A percentile compares a stretch with the other conserved stretches of the same genome.
Evolutionary conservation across 2,888 invertebrate genomes (phyloP).

Genomic region (Digitonthophagus gazella): DNA sequence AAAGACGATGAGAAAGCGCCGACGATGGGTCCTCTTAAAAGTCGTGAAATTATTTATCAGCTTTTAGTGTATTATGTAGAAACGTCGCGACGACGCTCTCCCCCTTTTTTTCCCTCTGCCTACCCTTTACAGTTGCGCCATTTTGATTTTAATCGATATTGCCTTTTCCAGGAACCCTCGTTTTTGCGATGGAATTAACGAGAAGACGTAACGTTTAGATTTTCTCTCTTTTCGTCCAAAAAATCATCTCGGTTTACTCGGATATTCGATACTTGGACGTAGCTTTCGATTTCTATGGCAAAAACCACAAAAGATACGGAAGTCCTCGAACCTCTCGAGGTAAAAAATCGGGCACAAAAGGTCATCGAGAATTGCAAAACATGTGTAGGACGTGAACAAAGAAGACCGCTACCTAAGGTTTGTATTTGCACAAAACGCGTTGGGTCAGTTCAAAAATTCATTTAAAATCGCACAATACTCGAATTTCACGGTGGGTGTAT

Average conservation of each 20-base stretch:
- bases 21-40: constrained; percentile 21
- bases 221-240: background rate
- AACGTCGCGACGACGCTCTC: constrained; percentile 16
- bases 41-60: constrained; percentile 31
- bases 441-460: constrained; percentile 28
- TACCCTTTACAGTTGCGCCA: background rate
- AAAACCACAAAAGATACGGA: background rate
- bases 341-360: constrained; percentile 13
- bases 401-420: constrained; percentile 26
- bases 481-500: constrained; percentile 30
- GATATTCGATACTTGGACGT: background rate
- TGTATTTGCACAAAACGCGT: constrained; percentile 30
- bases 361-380: constrained; percentile 21
- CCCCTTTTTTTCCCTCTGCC: background rate
- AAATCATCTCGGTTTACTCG: background rate
- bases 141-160: constrained; percentile 3
- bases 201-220: too few species aligned
- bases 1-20: background rate
- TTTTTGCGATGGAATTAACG: too few species aligned
- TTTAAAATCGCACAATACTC: constrained; percentile 32
- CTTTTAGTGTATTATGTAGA: constrained; percentile 28
- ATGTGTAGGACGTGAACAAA: constrained; percentile 19
- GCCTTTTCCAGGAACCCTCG: background rate
- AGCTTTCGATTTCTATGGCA: background rate
- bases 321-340: background rate